Conservation (phyloP, 2,113 vertebrate genomes). For the Ceratotherium simum region DNA sequence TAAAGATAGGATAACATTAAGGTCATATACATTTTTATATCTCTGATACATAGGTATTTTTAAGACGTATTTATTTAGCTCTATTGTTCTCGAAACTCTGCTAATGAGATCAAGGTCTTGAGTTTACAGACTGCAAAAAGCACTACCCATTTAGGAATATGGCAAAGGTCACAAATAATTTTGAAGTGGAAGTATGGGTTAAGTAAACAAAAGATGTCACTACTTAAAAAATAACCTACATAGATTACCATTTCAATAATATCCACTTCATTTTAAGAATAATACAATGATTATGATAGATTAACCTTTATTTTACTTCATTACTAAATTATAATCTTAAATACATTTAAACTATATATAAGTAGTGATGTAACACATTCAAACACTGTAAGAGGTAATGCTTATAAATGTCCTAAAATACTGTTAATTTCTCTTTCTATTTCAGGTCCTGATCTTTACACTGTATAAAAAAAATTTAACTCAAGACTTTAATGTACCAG, state of each 20-base stretch:
- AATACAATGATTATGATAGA: background rate
- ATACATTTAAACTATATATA: background rate
- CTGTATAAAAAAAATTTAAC: background rate
- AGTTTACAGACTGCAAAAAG: background rate
- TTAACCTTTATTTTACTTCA: background rate
- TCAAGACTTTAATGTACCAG: background rate
- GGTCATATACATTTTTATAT: background rate
- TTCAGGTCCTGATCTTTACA: background rate
- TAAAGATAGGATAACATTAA: background rate
- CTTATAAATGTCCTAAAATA: background rate
- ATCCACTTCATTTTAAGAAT: background rate
- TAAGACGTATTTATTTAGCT: background rate
- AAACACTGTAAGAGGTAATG: background rate
- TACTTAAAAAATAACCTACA: background rate
- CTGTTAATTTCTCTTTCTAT: background rate
- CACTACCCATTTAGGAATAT: background rate
- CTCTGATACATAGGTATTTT: background rate
- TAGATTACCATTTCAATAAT: background rate
- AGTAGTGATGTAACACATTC: background rate
- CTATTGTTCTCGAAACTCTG: background rate
- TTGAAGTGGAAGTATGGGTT: background rate
- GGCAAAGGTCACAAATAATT: background rate
- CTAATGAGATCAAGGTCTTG: background rate
- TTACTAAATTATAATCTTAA: background rate
- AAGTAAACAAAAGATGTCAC: background rate